Evolutionary conservation across 2,888 invertebrate species (phyloP), one percentile per base, ranked within the genome.

Genomic region (Drosophila formosana): DNA sequence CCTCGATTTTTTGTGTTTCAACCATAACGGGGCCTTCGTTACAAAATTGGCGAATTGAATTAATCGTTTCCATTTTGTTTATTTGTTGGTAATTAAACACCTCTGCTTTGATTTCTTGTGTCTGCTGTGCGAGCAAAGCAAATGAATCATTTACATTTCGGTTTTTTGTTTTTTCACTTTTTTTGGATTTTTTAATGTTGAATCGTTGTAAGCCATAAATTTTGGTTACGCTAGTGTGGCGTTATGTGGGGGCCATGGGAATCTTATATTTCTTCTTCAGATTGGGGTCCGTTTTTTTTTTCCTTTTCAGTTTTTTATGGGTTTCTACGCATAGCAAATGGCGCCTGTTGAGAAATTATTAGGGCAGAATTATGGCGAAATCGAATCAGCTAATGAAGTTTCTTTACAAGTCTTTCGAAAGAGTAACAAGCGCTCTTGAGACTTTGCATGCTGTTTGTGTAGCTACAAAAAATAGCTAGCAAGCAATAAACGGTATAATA

Each of bases 41-140:
- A 73, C 70, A 74, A 80, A 88, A 88, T 89, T 89, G 82, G 88
- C 84, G 82, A 88, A 83, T 88, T 88, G 82, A 89, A 89, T 88
- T 88, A 88, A 89, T 88, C 80, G 86, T 75, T 88, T 88, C 76
- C 79, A 86, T 89, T 86, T 89, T 88, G 88, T 86, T 88, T 89
- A 89, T 89, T 89, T 89, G 86, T 88, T 89, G 89, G 88, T 88
- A 89, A 88, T 88, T 89, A 88, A 88, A 88, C 88, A 89, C 88
- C 89, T 89, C 80, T 86, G 88, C 85, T 88, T 77, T 88, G 88
- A 86, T 88, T 83, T 87, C 72, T 73, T 70, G 82, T 75, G 89
- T 89, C 84, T 66, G 68, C 77, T 82, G 73, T 63, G 67, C 65
- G 62, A 80, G 86, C 86, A 66, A 52, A 84, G 63, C 85, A 88